phyloP scores from a whole-genome alignment of 2,797 vertebrate species.

The Neomorphus geoffroyi region DNA sequence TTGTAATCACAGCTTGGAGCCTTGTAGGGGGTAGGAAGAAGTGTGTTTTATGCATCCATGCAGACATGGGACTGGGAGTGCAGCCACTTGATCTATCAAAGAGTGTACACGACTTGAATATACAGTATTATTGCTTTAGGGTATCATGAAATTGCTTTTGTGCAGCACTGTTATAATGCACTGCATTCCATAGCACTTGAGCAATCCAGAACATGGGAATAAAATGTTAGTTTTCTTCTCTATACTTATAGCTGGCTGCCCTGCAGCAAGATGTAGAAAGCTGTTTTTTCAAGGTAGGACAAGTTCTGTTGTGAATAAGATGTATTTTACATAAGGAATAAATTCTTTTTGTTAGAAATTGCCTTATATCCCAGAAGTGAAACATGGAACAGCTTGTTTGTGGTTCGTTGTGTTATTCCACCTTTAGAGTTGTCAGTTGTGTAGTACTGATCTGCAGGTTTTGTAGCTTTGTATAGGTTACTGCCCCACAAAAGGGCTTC shows the following conservation, averaged over 20 bases:
- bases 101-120: not conserved
- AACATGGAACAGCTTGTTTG: not conserved
- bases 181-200: not conserved
- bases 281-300: not conserved
- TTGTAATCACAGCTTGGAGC: not conserved
- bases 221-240: not conserved
- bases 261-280: not conserved
- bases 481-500: not conserved
- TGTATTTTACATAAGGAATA: not conserved
- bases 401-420: not conserved
- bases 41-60: not conserved
- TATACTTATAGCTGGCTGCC: not conserved
- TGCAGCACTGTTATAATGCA: not conserved
- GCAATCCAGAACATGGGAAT: not conserved
- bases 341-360: not conserved
- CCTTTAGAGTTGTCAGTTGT: not conserved
- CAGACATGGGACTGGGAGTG: not conserved
- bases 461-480: not conserved
- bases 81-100: not conserved
- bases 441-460: not conserved
- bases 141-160: slow-evolving; percentile 3
- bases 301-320: not conserved
- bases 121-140: not conserved
- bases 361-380: not conserved
- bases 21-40: not conserved